Conservation (phyloP, 1,140 invertebrate species). For the Drosophila leontia region DNA sequence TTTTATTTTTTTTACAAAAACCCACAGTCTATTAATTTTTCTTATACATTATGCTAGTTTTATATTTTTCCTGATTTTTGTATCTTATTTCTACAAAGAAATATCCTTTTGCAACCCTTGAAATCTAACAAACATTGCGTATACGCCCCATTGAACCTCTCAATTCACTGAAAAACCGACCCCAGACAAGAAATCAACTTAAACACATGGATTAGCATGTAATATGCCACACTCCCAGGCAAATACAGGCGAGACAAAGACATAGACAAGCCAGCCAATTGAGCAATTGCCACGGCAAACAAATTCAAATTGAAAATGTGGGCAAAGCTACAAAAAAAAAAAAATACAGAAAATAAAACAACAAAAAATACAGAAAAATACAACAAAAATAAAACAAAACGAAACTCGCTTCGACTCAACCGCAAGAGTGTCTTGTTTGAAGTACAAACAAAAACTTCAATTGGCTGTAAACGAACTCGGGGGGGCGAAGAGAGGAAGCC, state of each 20-base stretch:
- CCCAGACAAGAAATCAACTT: constrained; percentile 46
- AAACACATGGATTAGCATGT: constrained; percentile 77
- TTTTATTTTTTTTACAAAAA: neutral
- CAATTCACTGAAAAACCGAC: constrained; percentile 4
- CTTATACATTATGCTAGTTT: too few relatives aligned
- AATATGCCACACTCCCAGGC: constrained; percentile 59
- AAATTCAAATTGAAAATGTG: constrained; percentile 83
- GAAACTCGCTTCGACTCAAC: constrained; percentile 29
- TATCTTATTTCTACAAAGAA: neutral
- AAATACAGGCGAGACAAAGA: constrained; percentile 29
- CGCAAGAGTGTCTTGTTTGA: constrained; percentile 71
- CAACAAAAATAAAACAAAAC: constrained; percentile 29
- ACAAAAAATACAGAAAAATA: neutral
- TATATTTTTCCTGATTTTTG: neutral
- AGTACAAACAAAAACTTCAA: constrained; percentile 76
- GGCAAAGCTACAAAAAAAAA: constrained; percentile 59
- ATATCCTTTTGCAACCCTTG: neutral
- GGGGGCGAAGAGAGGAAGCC: neutral
- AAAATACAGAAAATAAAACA: constrained; percentile 9
- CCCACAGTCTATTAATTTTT: neutral
- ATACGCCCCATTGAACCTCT: constrained; percentile 60
- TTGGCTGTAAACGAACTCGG: constrained; percentile 53
- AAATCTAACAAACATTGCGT: constrained; percentile 44
- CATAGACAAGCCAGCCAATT: constrained; percentile 70
- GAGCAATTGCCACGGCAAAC: constrained; percentile 82